A percentile compares a stretch with the other conserved stretches of the same genome.
phyloP scores from a whole-genome alignment of 2,113 vertebrate species.

The Brachirus orientalis region DNA sequence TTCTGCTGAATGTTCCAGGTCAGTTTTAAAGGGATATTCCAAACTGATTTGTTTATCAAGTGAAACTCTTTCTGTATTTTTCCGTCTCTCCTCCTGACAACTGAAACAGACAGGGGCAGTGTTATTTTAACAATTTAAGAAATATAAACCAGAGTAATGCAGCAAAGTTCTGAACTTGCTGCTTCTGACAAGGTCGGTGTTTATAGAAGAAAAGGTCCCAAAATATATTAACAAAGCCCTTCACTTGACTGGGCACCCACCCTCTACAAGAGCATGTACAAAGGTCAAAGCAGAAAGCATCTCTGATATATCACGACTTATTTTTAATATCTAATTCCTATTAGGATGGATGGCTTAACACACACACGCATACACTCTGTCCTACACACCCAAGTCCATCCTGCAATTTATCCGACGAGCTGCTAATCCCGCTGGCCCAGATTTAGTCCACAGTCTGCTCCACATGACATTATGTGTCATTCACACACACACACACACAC shows the following conservation, averaged over 20 bases:
- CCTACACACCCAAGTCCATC: slow-evolving; percentile 17
- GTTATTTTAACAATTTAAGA: too few relatives aligned
- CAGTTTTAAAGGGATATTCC: too few relatives aligned
- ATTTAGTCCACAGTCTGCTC: slow-evolving; percentile 72
- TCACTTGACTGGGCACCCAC: neutral
- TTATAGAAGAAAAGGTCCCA: too few relatives aligned
- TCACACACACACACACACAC: slow-evolving; percentile 12
- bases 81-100: too few relatives aligned
- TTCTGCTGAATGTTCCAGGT: too few relatives aligned
- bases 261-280: neutral
- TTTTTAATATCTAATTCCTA: slow-evolving; percentile 53
- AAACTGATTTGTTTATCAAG: too few relatives aligned
- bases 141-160: too few relatives aligned
- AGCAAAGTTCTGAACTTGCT: too few relatives aligned
- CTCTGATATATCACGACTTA: neutral
- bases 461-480: slow-evolving; percentile 58
- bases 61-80: too few relatives aligned
- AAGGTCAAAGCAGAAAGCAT: slow-evolving; percentile 8
- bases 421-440: slow-evolving; percentile 79
- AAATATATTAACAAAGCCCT: too few relatives aligned
- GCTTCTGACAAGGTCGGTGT: too few relatives aligned
- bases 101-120: too few relatives aligned
- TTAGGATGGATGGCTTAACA: slow-evolving; percentile 49
- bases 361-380: slow-evolving; percentile 1
- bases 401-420: slow-evolving; percentile 71